Percentiles rank a stretch among this genome's conserved stretches.
These are phyloP conservation scores for Sebastes wilsoni DNA, from an alignment of 2,797 vertebrate genomes.

Conservation along the genomic window DNA sequence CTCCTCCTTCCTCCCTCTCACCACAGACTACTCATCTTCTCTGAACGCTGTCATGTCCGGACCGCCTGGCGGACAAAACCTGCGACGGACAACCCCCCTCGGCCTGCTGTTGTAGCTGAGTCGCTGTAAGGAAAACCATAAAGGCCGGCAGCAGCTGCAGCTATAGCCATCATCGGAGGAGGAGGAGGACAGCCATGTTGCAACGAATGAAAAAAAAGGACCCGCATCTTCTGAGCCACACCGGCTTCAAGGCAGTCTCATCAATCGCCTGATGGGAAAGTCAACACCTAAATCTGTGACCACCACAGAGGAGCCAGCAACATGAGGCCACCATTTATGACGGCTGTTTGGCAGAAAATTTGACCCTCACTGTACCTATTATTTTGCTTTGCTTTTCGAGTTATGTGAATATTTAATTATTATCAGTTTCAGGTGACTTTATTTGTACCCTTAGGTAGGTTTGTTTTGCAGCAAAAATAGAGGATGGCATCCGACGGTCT, in stretches of 20 bases:
- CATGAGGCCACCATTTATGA: no score
- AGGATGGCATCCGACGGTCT: no score
- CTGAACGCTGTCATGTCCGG: constrained; percentile 69
- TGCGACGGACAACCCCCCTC: constrained; percentile 12
- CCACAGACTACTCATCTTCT: constrained; percentile 77
- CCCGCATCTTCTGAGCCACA: constrained; percentile 68
- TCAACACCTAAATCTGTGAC: background rate
- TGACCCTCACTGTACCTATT: no score
- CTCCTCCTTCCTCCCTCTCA: constrained; percentile 59
- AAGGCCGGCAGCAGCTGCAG: constrained; percentile 27
- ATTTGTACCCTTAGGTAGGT: no score
- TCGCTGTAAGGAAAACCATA: constrained; percentile 6
- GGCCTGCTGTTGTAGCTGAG: constrained; percentile 4
- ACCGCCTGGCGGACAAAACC: constrained; percentile 20
- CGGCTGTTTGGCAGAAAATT: no score
- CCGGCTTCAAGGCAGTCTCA: constrained; percentile 67
- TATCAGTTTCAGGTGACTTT: no score
- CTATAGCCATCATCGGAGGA: constrained; percentile 46
- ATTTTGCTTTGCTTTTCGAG: no score
- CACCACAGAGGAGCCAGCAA: no score
- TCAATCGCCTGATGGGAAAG: constrained; percentile 76
- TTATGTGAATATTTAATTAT: no score
- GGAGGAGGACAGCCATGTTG: constrained; percentile 71
- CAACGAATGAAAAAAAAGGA: constrained; percentile 59
- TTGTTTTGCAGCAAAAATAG: no score